These are phyloP conservation scores for Smutsia temminckii DNA, from an alignment of 2,797 vertebrate genomes.

Conservation along the genomic window DNA sequence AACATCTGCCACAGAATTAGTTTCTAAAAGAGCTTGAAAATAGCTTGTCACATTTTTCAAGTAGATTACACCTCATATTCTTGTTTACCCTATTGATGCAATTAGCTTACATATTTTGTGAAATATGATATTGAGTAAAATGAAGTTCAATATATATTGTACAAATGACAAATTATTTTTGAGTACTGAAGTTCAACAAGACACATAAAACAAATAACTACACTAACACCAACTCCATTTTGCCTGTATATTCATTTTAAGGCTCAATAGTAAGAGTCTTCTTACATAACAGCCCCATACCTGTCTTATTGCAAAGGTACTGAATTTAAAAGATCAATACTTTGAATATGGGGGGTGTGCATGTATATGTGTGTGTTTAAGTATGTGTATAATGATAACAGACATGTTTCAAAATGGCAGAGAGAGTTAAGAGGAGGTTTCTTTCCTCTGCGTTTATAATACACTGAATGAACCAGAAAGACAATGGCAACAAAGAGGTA, in stretches of 20 bases:
- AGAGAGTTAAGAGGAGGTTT: background rate
- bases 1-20: conserved; percentile 64
- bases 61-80: conserved; percentile 2
- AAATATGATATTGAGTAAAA: background rate
- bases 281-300: background rate
- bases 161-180: background rate
- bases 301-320: background rate
- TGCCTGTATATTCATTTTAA: background rate
- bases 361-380: background rate
- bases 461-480: background rate
- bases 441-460: background rate
- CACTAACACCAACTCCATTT: background rate
- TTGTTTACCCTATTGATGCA: background rate
- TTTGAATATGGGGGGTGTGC: background rate
- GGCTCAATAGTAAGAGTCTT: background rate
- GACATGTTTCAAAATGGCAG: background rate
- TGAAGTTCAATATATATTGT: background rate
- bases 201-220: background rate
- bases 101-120: background rate
- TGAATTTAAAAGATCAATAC: background rate
- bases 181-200: background rate
- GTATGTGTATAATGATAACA: background rate
- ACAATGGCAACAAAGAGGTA: background rate
- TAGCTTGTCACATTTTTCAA: conserved; percentile 13
- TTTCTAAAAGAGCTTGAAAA: conserved; percentile 42